Evolutionary conservation across 2,888 invertebrate species (phyloP), one percentile per base, ranked within the genome.

Genomic region (Leptinotarsa haldemani): DNA sequence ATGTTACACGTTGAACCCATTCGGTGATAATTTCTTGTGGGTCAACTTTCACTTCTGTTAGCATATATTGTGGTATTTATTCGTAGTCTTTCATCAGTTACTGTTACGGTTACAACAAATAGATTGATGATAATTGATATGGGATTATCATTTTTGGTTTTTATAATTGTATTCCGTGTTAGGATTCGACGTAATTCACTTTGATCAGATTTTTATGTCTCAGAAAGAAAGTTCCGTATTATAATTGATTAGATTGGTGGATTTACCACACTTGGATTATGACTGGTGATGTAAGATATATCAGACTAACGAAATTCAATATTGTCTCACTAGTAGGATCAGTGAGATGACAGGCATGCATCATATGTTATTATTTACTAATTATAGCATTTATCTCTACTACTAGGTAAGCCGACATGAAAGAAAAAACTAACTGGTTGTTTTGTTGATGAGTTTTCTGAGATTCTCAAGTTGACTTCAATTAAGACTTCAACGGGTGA

Each of bases 41-140:
- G 20, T 13, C 13, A 30, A 40, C 61, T 61, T 61, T 61, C 61
- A 61, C 61, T 61, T 61, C 56, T 61, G 7, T 25, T 61, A 16
- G 61, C 61, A 30, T 25, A 30, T 12, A n/a, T 20, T 25, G 25
- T 61, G 61, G 61, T 30, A 61, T 30, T 30, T 16, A 22, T n/a
- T n/a, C 9, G 25, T 40, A 25, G 9, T 58, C 22, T 20, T 20
- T 58, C n/a, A 52, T 18, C 9, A 18, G n/a, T 52, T 52, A n/a
- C 25, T 22, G 20, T 56, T 22, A 56, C 15, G 22, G 56, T 12
- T 20, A 22, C 15, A 56, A 56, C 56, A 56, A 22, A 20, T 20
- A 61, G n/a, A 56, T 61, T 61, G 30, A 61, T 61, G 61, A 40
- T 61, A 61, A 61, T 40, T 40, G 7, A 56, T 56, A 56, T 4